Base-by-base conservation (phyloP, 2,888 invertebrate species). In the Drosophila stalkeri region DNA sequence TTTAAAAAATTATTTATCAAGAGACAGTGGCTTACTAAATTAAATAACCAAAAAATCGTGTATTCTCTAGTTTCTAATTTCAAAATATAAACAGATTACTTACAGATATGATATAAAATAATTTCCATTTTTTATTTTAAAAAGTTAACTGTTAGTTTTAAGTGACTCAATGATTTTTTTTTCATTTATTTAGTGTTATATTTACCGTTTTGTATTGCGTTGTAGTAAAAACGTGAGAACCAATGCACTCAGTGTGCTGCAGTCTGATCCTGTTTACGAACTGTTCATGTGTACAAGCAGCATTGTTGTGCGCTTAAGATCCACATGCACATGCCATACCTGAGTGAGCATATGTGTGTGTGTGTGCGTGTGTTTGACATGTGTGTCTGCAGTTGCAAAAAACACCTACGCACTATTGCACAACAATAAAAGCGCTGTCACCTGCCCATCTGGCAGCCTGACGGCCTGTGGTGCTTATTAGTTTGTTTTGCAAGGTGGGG, bases 401-500 rank as follows among this genome's bases (percentile, higher is more conserved):
- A 74, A 72, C 81, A 86, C 69, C 72, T 75, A 86, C 84, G 89
- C 84, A 83, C 84, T 86, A 81, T 83, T 88, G 84, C 79, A 83
- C 86, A 71, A 64, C 67, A 77, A 83, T 83, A 84, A 81, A 75
- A 72, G 62, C 44, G 49, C 47, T 66, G 62, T 66, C 73, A 44
- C 46, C 20, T 6, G 14, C 14, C 41, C 47, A 35, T 67, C 65
- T 56, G 64, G 12, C 41, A 2, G 35, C 52, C 41, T n/a, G 62
- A 14, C 43, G 52, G 75, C 44, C 51, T 31, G 57, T 66, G 44
- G 44, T 56, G 78, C 82, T 86, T 86, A 86, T 86, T 86, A 86
- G 85, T 86, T 86, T 86, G 85, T 81, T 86, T 81, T 89, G 87
- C 67, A 78, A 80, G 70, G 61, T 60, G 68, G 80, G 46, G 61